Evolutionary conservation across 2,797 vertebrate genomes (phyloP).

Genomic region (Ctenosaura bakeri): DNA sequence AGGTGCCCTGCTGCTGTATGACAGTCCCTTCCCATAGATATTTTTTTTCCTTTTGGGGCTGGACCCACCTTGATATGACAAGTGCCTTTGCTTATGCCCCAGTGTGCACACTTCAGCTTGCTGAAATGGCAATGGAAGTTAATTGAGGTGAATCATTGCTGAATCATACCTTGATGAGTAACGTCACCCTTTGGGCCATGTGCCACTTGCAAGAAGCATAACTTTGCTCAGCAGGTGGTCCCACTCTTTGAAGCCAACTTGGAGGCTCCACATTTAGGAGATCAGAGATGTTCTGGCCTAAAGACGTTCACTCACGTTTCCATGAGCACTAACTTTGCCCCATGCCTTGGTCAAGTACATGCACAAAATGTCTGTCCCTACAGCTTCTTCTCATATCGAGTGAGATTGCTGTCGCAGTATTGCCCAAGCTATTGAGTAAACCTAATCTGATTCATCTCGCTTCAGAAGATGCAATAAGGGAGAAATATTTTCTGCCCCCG

Average conservation of each 20-base stretch:
- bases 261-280: background rate
- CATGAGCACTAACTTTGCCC: background rate
- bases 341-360: background rate
- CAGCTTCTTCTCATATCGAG: background rate
- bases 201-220: background rate
- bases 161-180: too few species aligned
- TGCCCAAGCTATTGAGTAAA: background rate
- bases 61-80: background rate
- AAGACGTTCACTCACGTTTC: background rate
- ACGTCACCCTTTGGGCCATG: background rate
- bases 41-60: background rate
- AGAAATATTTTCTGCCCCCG: background rate
- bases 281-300: background rate
- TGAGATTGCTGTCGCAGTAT: background rate
- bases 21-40: background rate
- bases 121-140: too few species aligned
- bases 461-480: background rate
- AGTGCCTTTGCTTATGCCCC: too few species aligned
- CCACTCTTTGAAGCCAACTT: background rate
- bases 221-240: background rate
- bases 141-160: too few species aligned
- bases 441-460: background rate
- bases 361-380: background rate
- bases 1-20: too few species aligned
- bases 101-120: too few species aligned